Base-by-base conservation (phyloP, 35 echinoderm and acorn worm genomes). In the Stichopus chloronotus region DNA sequence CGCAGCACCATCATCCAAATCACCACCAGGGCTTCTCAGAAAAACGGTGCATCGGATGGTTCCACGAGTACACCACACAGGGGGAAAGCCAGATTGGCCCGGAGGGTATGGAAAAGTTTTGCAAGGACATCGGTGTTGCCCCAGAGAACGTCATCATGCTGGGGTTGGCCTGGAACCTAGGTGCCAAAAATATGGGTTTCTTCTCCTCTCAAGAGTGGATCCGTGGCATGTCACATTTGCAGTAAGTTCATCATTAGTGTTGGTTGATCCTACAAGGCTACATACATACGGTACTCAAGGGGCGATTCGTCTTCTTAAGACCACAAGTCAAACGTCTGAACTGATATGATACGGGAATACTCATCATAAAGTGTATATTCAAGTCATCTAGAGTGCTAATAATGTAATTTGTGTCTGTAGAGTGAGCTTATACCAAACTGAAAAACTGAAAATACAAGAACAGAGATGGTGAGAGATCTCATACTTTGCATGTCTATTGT, bases 51-150 rank as follows among this genome's bases (percentile, higher is more conserved):
- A 88, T 90, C 57, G 88, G 76, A 21, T 99, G 97, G 97, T 99
- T 96, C 78, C 83, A 91, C 54, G 97, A 99, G 57, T 99, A 99
- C 69, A 79, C 85, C 5, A 91, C 88, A 13, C 58, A 90, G 17
- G 90, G 90, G 52, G 91, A 92, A 60, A 78, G 92, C 52, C 52
- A 83, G 8, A 86, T 95, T 25, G 97, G 97, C 23, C 97, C 97
- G 7, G 95, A 96, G 56, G 97, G 97, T 9, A 99, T 99, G 97
- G 97, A 99, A 79, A 96, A 99, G 90, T 99, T 99, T 79, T 99
- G 97, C 90, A 95, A 99, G 68, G 97, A 99, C 56, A 99, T 99
- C 53, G 97, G 97, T 8, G 95, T 99, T 55, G 97, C 96, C 57
- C 97, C 97, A 43, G 93, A 99, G 92, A 99, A 99, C 56, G 92